phyloP scores from a whole-genome alignment of 2,797 vertebrate species.

The Chaetodon trifasciatus region DNA sequence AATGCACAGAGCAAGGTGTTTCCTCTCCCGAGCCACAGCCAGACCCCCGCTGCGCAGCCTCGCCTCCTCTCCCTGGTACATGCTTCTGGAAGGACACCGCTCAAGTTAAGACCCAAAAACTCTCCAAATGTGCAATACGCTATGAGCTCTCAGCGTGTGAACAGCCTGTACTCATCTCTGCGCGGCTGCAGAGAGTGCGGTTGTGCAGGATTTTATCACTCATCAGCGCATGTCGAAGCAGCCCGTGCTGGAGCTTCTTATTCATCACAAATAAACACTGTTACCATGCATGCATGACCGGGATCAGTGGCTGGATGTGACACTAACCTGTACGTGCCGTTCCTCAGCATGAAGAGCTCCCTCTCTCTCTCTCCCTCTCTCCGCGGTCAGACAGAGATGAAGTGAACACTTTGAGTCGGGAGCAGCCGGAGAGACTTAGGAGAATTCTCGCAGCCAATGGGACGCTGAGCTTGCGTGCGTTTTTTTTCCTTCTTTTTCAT shows the following conservation, averaged over 20 bases:
- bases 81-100: slow-evolving; percentile 77
- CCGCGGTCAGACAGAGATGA: slow-evolving; percentile 67
- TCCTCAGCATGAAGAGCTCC: slow-evolving; percentile 81
- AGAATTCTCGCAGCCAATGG: slow-evolving; percentile 80
- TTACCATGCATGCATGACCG: background rate
- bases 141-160: background rate
- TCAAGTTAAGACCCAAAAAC: slow-evolving; percentile 66
- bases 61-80: slow-evolving; percentile 80
- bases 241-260: slow-evolving; percentile 12
- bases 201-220: slow-evolving; percentile 38
- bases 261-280: slow-evolving; percentile 2
- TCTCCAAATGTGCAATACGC: slow-evolving; percentile 29
- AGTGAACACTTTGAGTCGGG: slow-evolving; percentile 75
- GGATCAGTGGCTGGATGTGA: slow-evolving; percentile 15
- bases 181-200: slow-evolving; percentile 38
- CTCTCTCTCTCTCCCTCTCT: slow-evolving; percentile 20
- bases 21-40: slow-evolving; percentile 79
- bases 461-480: slow-evolving; percentile 70
- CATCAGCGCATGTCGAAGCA: slow-evolving; percentile 37
- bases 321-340: slow-evolving; percentile 82
- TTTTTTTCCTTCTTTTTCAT: slow-evolving; percentile 40
- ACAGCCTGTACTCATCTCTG: slow-evolving; percentile 24
- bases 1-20: slow-evolving; percentile 84
- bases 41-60: slow-evolving; percentile 80
- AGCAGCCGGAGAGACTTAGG: slow-evolving; percentile 78